Conservation (phyloP, 2,888 invertebrate genomes). For the Oxyteleia sp. region DNA sequence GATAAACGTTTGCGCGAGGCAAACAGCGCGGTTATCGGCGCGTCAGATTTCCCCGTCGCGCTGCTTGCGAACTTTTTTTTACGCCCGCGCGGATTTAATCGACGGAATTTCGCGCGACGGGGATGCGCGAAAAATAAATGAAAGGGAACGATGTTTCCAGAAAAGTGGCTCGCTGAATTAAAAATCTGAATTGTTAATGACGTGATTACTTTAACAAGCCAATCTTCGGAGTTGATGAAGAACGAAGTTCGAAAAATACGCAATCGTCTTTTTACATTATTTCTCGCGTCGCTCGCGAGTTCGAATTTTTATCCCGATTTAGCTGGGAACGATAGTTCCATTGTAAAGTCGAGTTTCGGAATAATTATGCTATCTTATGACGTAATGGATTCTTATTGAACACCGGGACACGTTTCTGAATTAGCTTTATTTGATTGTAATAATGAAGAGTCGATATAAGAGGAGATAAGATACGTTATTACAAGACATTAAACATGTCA, state of each 20-base stretch:
- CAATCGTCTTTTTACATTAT: neutral
- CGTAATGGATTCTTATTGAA: no score
- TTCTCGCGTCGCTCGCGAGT: no score
- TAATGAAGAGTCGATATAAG: no score
- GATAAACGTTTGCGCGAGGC: conserved; percentile 47
- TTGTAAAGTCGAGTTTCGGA: no score
- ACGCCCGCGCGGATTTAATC: conserved; percentile 32
- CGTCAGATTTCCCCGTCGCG: neutral
- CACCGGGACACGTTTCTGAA: no score
- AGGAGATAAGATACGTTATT: no score
- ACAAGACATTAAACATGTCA: no score
- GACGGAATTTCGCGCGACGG: conserved; percentile 27
- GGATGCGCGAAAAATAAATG: neutral
- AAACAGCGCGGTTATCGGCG: conserved; percentile 38
- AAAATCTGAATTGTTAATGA: conserved; percentile 46
- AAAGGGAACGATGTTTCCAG: conserved; percentile 18
- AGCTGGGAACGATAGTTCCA: no score
- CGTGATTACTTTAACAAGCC: conserved; percentile 31
- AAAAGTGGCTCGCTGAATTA: conserved; percentile 36
- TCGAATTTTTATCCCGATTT: no score
- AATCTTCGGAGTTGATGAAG: conserved; percentile 24
- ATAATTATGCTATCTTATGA: conserved; percentile 4
- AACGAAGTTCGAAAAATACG: neutral
- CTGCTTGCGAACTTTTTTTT: no score
- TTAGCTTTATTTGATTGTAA: no score